These are phyloP conservation scores for Amorpha juglandis DNA, from an alignment of 2,888 invertebrate species.

Conservation along the genomic window DNA sequence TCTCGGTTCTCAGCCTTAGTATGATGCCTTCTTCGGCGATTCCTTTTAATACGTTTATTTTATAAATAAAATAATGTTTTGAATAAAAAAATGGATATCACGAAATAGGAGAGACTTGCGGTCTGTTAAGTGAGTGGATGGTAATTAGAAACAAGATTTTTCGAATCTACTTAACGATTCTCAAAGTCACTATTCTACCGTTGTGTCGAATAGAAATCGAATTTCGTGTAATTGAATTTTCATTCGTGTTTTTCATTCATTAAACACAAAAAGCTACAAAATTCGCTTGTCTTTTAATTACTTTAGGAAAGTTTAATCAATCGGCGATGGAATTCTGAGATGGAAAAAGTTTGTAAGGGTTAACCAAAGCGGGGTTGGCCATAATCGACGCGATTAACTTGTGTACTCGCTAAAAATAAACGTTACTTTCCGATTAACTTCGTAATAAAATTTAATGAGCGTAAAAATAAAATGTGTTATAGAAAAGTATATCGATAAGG, in stretches of 20 bases:
- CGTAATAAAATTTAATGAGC: not conserved
- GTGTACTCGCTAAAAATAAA: not conserved
- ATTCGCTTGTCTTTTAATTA: conserved; percentile 52
- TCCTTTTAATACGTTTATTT: no score
- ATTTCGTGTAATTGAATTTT: not conserved
- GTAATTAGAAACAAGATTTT: not conserved
- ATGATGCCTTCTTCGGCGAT: no score
- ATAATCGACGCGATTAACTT: conserved; percentile 4
- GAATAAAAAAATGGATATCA: no score
- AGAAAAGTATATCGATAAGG: no score
- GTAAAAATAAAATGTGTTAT: not conserved
- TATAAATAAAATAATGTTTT: no score
- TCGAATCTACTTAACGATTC: not conserved
- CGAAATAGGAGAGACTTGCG: no score
- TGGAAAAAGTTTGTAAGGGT: conserved; percentile 47
- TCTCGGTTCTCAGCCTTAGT: no score
- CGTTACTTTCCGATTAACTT: not conserved
- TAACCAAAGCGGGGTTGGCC: conserved; percentile 24
- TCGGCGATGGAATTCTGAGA: conserved; percentile 42
- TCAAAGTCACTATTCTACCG: no score
- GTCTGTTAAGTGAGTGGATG: no score
- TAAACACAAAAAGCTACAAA: conserved; percentile 43
- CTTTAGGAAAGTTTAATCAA: conserved; percentile 46
- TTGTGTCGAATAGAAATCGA: not conserved
- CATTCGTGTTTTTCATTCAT: not conserved